Evolutionary conservation across 2,797 vertebrate species (phyloP), one percentile per base, ranked within the genome.

Genomic region (Mus minutoides): DNA sequence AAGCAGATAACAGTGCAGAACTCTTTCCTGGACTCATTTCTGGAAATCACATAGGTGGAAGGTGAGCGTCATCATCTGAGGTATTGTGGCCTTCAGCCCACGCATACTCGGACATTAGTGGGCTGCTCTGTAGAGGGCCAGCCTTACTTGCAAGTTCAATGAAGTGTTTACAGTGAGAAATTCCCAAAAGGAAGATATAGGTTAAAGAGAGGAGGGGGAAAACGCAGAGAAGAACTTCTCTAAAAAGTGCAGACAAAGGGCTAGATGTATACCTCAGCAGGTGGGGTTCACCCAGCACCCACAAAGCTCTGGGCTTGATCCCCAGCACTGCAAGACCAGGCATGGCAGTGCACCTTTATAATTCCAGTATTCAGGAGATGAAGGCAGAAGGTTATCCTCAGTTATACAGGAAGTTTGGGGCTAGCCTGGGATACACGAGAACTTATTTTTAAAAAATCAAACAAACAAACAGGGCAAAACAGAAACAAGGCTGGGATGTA

Each of bases 11-110:
- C 85, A 83, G 64, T 3, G 56, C 62, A 79, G 84, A 82, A 46
- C 40, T 29, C 85, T 64, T 26, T 37, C 43, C 37, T 56, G 26
- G 1, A 52, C 17, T 69, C 54, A 4, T 90, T 90, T 89, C 49
- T 29, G 43, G 82, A 69, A 95, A 90, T 43, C 1, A 14, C 29
- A 54, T 0, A 2, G 26, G 43, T 75, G 54, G 34, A 34, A 22
- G 69, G n/a, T 13, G 37, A 34, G 29, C 0, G 43, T 12, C 4
- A 0, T 11, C 34, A 3, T 31, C 69, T 7, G 43, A 1, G 19
- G 34, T 16, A 10, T 13, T 24, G 37, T 19, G 10, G 56, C 46
- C 34, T 19, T 29, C 2, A 3, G 24, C 37, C 29, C 12, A 29
- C 24, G 24, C 79, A 60, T 9, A n/a, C 79, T 29, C 21, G 34